Base-by-base conservation (phyloP, 2,888 invertebrate species). In the Endomychus coccineus region DNA sequence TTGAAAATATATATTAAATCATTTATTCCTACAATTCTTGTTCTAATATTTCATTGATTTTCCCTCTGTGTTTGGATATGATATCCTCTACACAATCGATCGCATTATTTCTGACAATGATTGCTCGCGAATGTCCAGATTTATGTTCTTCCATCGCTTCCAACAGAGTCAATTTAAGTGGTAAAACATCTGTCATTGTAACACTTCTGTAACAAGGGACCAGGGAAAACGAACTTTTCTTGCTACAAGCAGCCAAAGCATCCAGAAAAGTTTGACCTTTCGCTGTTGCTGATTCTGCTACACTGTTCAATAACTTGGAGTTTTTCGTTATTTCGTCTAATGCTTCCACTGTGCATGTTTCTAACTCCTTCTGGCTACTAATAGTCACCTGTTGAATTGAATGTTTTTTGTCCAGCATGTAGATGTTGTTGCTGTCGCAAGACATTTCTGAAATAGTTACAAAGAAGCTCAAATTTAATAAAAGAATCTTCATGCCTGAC, bases 161-260 rank as follows among this genome's bases (percentile, higher is more conserved):
- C 39, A 61, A 36, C n/a, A 64, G 30, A 13, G 47, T 43, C 6
- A 35, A 30, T 43, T 62, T 63, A 9, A 60, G 48, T 1, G 64
- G 60, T 21, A 45, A 34, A 2, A 62, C 54, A 14, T 56, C 54
- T 7, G 41, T 45, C 2, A 43, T 42, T 4, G 62, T 60, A 11
- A 61, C 51, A 14, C 52, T 51, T 39, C 52, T 55, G 39, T 61
- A 62, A 34, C 62, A 63, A 16, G 49, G 37, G 30, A 60, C 51
- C 25, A 57, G 51, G 10, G 48, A 49, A 16, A 58, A 40, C 4
- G 50, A 56, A 1, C 40, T 27, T 36, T 55, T 56, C 23, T 44
- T 35, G 34, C 57, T 55, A 38, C 61, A 62, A 4, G 40, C 45
- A 4, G 49, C 39, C 34, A 62, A 30, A 4, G 47, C 46, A 27